These are phyloP conservation scores for Drosophila hamatofila DNA, from an alignment of 2,888 invertebrate genomes.

Conservation along the genomic window DNA sequence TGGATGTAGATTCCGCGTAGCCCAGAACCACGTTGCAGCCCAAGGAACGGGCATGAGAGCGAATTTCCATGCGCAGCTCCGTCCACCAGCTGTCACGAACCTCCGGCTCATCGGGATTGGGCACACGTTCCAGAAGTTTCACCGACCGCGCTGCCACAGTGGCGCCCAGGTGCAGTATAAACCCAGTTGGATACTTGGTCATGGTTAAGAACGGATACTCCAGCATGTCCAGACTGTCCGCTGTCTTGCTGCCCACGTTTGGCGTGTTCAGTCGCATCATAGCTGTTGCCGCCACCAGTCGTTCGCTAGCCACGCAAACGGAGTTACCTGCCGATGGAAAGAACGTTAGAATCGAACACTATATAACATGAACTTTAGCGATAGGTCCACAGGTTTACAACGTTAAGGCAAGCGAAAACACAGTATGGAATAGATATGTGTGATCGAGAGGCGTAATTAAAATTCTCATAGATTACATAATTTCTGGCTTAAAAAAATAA, in stretches of 20 bases:
- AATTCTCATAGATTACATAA: conserved; percentile 1
- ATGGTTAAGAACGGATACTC: conserved; percentile 98
- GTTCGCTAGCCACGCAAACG: conserved; percentile 88
- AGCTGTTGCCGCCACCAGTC: conserved; percentile 87
- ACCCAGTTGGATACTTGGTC: conserved; percentile 94
- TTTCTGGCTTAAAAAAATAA: neutral
- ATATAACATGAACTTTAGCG: neutral
- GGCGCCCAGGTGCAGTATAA: conserved; percentile 95
- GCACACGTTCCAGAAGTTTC: conserved; percentile 92
- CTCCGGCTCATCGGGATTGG: conserved; percentile 95
- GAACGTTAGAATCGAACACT: neutral
- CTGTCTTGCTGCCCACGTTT: conserved; percentile 88
- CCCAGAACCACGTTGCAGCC: conserved; percentile 98
- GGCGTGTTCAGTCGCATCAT: conserved; percentile 87
- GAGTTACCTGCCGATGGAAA: conserved; percentile 89
- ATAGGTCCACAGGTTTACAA: conserved; percentile 42
- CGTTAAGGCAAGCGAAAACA: conserved; percentile 39
- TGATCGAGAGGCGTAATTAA: neutral
- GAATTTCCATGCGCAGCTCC: conserved; percentile 96
- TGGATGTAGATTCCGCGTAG: conserved; percentile 96
- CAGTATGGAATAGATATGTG: conserved; percentile 25
- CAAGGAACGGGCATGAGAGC: conserved; percentile 96
- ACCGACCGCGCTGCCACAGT: conserved; percentile 93
- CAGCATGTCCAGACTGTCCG: conserved; percentile 93
- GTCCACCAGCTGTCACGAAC: conserved; percentile 98